These are phyloP conservation scores for Omphaloscelis lunosa DNA, from an alignment of 2,888 invertebrate species.

Conservation along the genomic window DNA sequence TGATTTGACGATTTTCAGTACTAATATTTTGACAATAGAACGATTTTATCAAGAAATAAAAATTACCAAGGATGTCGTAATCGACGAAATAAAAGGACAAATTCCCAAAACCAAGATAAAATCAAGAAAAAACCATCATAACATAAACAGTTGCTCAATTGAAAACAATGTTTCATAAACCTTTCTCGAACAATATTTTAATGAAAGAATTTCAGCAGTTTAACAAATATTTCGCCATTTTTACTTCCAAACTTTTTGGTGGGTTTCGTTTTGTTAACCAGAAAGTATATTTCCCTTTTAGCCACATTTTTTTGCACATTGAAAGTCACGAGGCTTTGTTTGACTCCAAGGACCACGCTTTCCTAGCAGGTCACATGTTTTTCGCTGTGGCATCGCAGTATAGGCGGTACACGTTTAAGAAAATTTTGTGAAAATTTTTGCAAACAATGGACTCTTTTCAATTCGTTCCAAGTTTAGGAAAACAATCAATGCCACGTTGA, in stretches of 20 bases:
- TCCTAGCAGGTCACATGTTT: constrained; percentile 36
- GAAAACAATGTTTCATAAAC: not conserved
- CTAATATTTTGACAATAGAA: not conserved
- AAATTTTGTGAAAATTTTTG: not conserved
- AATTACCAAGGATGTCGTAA: not conserved
- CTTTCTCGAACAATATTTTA: constrained; percentile 6
- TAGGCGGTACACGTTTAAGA: constrained; percentile 1
- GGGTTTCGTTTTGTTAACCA: constrained; percentile 25
- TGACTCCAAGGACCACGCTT: constrained; percentile 2
- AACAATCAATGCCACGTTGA: not conserved
- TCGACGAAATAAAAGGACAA: not conserved
- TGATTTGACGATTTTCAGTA: not conserved
- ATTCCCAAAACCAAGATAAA: not conserved
- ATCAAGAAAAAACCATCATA: not conserved
- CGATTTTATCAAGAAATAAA: too few species aligned
- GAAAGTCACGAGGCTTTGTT: constrained; percentile 41
- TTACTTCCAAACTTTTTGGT: constrained; percentile 12
- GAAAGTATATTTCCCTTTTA: not conserved
- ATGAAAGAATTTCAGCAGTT: not conserved
- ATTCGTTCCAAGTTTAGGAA: constrained; percentile 15
- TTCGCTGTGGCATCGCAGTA: not conserved
- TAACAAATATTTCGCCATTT: constrained; percentile 20
- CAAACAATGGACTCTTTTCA: constrained; percentile 19
- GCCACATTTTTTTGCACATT: constrained; percentile 42
- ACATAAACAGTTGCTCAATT: not conserved